Evolutionary conservation across 1,140 invertebrate species (phyloP), one percentile per base, ranked within the genome.

Genomic region (Danaus melanippus): DNA sequence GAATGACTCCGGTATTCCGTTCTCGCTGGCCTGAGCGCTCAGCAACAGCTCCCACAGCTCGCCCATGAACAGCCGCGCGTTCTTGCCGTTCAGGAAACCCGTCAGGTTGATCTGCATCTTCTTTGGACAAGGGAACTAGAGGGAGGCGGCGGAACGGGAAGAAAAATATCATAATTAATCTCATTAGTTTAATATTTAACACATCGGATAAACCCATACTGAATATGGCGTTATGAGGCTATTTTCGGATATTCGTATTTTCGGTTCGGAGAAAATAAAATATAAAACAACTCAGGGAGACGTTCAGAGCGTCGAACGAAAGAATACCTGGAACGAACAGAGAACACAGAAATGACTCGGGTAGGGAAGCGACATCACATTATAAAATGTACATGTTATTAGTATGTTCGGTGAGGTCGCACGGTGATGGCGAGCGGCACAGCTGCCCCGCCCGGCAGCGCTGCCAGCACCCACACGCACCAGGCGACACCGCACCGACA

Each of bases 41-140:
- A 98, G 89, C 47, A 99, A 84, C 56, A 99, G 86, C 48, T 96
- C 93, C 98, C 98, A 99, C 44, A 99, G 87, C 79, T 99, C 97
- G 0, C 93, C 94, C 93, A 99, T 98, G 83, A 99, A 99, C 59
- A 96, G 93, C 46, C 98, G 91, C 9, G 98, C 97, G 89, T 99
- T 98, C 86, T 97, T 97, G 2, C 97, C 97, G 87, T 99, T 99
- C 21, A 99, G 88, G 87, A 99, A 99, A 9, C 98, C 98, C 42
- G 98, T 99, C 73, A 99, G 88, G 88, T 99, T 99, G 71, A 99
- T 99, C 90, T 99, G 98, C 93, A 99, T 99, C 85, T 98, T 96
- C 84, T 97, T 97, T 42, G 97, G 97, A 90, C 99, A 97, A 12
- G 98, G 96, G 89, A 92, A 94, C 93, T 94, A 86, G 79, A 69